Conservation (phyloP, 2,113 vertebrate genomes). For the Holacanthus passer region DNA sequence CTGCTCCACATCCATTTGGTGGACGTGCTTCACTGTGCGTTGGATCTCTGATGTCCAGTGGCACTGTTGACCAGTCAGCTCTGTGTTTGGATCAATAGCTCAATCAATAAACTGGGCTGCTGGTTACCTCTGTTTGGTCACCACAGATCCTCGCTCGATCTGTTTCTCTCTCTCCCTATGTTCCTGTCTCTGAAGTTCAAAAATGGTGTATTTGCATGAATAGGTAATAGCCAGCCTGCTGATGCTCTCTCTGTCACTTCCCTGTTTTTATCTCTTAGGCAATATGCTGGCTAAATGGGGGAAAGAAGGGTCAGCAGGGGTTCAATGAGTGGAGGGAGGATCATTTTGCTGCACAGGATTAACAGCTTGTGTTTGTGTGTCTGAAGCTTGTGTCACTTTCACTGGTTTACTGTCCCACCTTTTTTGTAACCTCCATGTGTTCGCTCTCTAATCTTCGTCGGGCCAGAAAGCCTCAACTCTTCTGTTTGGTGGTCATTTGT, state of each 20-base stretch:
- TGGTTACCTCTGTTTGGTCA: slow-evolving; percentile 40
- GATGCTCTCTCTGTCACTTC: slow-evolving; percentile 16
- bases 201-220: slow-evolving; percentile 40
- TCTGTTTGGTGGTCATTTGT: neutral
- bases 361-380: slow-evolving; percentile 47
- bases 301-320: slow-evolving; percentile 50
- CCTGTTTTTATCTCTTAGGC: slow-evolving; percentile 17
- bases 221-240: slow-evolving; percentile 17
- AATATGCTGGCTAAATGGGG: slow-evolving; percentile 44
- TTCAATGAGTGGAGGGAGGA: slow-evolving; percentile 60
- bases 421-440: neutral
- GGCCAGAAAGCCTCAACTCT: neutral
- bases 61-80: slow-evolving; percentile 37
- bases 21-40: neutral
- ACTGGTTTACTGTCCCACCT: slow-evolving; percentile 15
- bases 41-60: slow-evolving; percentile 21
- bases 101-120: slow-evolving; percentile 53
- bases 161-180: neutral
- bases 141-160: neutral
- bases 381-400: slow-evolving; percentile 10
- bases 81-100: slow-evolving; percentile 59
- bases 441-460: neutral
- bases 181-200: slow-evolving; percentile 28
- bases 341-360: slow-evolving; percentile 56
- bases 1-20: neutral